Percentiles rank a stretch among this genome's conserved stretches.
phyloP scores from a whole-genome alignment of 2,888 invertebrate species.

The Octodonta nipae region DNA sequence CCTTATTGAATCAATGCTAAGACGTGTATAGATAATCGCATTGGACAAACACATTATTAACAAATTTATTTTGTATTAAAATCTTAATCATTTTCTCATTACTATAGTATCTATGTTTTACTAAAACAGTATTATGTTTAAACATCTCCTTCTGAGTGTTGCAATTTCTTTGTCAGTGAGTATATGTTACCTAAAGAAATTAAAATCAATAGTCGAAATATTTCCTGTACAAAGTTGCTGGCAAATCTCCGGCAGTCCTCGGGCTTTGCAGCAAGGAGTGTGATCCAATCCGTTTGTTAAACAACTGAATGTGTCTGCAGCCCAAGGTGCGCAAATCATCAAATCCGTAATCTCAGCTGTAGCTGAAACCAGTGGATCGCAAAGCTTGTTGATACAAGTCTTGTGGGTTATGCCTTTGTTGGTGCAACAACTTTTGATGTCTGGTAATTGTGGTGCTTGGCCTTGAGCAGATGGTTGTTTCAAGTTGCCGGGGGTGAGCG shows the following conservation, averaged over 20 bases:
- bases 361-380: slow-evolving; percentile 51
- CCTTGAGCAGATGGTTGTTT: slow-evolving; percentile 38
- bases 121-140: too few species aligned
- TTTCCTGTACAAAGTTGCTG: slow-evolving; percentile 68
- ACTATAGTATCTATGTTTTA: too few species aligned
- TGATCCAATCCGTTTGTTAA: slow-evolving; percentile 70
- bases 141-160: too few species aligned
- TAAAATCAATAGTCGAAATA: slow-evolving; percentile 63
- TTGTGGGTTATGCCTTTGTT: slow-evolving; percentile 56
- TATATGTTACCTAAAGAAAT: slow-evolving; percentile 71
- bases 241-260: slow-evolving; percentile 63
- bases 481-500: slow-evolving; percentile 51
- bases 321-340: slow-evolving; percentile 84
- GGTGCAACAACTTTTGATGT: slow-evolving; percentile 57
- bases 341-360: slow-evolving; percentile 55
- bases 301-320: slow-evolving; percentile 65
- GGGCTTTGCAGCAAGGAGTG: slow-evolving; percentile 61
- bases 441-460: slow-evolving; percentile 56
- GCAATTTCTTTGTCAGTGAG: too few species aligned
- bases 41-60: too few species aligned
- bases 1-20: too few species aligned
- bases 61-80: too few species aligned
- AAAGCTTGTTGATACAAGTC: slow-evolving; percentile 47
- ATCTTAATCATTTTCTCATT: too few species aligned
- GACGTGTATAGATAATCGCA: too few species aligned